These are phyloP conservation scores for Mycteria americana DNA, from an alignment of 2,797 vertebrate species.

Conservation along the genomic window DNA sequence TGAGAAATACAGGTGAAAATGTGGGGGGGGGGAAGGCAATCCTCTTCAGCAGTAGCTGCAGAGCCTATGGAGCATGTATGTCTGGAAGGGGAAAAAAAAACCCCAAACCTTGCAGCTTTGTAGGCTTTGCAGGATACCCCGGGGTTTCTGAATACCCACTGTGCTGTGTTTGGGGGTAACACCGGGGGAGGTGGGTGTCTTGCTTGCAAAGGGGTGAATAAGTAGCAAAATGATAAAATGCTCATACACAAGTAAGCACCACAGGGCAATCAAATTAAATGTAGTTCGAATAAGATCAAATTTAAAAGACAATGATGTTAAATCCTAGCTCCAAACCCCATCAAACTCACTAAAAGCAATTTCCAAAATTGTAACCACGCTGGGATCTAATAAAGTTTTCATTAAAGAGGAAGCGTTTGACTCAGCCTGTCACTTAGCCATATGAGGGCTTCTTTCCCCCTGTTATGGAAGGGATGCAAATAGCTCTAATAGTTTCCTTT, in stretches of 20 bases:
- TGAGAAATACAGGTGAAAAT: too few species aligned
- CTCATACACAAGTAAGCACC: neutral
- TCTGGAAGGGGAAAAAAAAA: neutral
- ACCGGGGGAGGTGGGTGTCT: neutral
- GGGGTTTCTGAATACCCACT: neutral
- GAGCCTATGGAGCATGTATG: fast-evolving
- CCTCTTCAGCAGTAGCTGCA: neutral
- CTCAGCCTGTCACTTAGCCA: neutral
- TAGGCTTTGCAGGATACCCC: neutral
- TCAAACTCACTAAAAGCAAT: conserved; percentile 9
- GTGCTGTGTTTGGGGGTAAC: neutral
- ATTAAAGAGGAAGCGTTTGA: neutral
- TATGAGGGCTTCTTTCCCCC: neutral
- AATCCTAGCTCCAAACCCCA: neutral
- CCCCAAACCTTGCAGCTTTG: neutral
- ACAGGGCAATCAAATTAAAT: neutral
- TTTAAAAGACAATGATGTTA: neutral
- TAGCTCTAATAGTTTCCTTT: neutral
- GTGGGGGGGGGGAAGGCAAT: too few species aligned
- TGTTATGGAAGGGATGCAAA: neutral
- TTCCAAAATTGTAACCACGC: neutral
- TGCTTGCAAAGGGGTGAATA: neutral
- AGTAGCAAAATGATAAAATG: neutral
- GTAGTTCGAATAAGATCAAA: neutral
- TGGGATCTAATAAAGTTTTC: conserved; percentile 34